phyloP scores from a whole-genome alignment of 1,140 invertebrate species.

The Augochlora pura region DNA sequence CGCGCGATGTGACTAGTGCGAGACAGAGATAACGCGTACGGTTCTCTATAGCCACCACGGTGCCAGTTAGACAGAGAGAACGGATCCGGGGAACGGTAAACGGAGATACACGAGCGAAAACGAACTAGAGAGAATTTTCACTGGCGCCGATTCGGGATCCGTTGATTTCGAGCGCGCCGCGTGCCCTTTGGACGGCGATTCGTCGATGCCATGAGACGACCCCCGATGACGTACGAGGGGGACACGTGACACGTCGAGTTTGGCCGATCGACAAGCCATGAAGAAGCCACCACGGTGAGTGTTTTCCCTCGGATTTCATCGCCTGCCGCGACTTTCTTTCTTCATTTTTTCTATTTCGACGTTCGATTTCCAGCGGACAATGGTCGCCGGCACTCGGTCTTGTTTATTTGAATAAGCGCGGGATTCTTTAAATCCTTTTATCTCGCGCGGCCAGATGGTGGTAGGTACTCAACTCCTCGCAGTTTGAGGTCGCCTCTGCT shows the following conservation, averaged over 20 bases:
- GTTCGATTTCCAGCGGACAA: no score
- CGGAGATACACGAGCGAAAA: conserved; percentile 18
- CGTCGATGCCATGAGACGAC: conserved; percentile 59
- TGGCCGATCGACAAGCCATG: conserved; percentile 67
- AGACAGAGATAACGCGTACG: no score
- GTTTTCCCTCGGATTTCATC: background rate
- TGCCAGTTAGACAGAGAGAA: conserved; percentile 1
- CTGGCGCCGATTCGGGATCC: conserved; percentile 18
- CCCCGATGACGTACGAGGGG: conserved; percentile 55
- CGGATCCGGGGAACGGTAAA: conserved; percentile 30
- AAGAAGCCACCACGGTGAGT: conserved; percentile 75
- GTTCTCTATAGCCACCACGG: no score
- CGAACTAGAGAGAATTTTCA: conserved; percentile 40
- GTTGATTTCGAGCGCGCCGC: background rate
- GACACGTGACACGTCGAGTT: conserved; percentile 73
- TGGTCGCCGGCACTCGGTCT: no score
- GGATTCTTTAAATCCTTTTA: no score
- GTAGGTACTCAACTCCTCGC: no score
- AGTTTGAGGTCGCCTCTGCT: no score
- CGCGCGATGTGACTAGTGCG: conserved; percentile 25
- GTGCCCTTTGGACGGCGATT: conserved; percentile 29
- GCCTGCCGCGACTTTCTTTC: background rate
- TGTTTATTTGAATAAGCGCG: no score
- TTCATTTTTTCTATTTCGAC: background rate
- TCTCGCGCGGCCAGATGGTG: no score